Percentiles rank a stretch among this genome's conserved stretches.
Conservation (phyloP, 2,113 vertebrate genomes). For the Eudyptes chrysolophus region DNA sequence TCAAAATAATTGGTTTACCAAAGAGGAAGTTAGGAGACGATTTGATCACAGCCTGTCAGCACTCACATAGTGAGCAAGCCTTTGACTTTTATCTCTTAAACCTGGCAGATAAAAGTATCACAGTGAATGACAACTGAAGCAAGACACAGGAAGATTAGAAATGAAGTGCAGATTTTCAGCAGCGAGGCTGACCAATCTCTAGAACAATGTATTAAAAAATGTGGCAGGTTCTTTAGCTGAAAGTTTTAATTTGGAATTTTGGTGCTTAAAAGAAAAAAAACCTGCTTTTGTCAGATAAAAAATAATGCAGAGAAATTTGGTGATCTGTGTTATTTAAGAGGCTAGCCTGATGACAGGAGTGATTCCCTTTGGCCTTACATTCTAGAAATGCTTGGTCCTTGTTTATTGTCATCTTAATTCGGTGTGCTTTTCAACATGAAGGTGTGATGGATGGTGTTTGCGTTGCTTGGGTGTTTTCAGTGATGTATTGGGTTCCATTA, state of each 20-base stretch:
- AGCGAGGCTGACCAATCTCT: background rate
- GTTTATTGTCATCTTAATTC: background rate
- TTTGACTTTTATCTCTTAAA: background rate
- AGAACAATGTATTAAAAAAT: background rate
- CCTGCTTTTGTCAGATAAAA: background rate
- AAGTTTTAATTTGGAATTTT: background rate
- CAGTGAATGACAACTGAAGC: background rate
- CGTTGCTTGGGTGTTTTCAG: background rate
- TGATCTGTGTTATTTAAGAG: background rate
- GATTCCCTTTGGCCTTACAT: background rate
- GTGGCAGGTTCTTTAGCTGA: background rate
- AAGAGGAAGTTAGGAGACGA: background rate
- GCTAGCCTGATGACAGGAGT: fast-evolving
- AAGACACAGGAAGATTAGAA: background rate
- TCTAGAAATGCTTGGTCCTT: background rate
- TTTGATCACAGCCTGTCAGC: background rate
- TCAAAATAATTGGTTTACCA: background rate
- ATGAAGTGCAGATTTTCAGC: background rate
- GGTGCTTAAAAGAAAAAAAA: background rate
- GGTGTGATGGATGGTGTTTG: background rate
- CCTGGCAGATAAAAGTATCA: background rate
- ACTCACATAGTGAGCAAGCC: background rate
- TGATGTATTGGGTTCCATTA: background rate
- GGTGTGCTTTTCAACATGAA: background rate
- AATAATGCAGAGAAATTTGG: background rate